Evolutionary conservation across 2,888 invertebrate genomes (phyloP).

Genomic region (Crematogaster levior): DNA sequence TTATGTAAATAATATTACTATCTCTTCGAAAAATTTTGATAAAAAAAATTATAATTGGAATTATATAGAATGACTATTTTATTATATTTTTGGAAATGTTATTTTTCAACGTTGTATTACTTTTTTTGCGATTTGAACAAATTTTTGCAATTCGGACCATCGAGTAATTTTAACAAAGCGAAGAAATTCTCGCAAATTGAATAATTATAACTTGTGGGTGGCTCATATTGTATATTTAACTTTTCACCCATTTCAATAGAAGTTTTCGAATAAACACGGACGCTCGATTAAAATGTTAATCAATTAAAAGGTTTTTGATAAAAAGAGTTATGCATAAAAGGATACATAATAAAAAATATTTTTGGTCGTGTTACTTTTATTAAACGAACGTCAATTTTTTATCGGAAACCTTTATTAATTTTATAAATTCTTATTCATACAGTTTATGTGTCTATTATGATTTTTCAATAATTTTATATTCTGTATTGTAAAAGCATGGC

Average conservation of each 20-base stretch:
- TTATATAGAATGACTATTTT: background rate
- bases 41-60: background rate
- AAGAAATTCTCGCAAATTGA: conserved; percentile 20
- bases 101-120: conserved; percentile 9
- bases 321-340: conserved; percentile 26
- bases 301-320: conserved; percentile 41
- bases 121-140: too few species aligned
- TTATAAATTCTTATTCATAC: conserved; percentile 2
- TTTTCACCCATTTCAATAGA: conserved; percentile 1
- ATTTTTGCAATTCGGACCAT: background rate
- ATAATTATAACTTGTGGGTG: conserved; percentile 28
- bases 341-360: conserved; percentile 27
- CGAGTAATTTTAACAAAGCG: background rate
- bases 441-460: background rate
- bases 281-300: conserved; percentile 41
- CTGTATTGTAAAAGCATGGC: background rate
- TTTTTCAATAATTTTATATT: conserved; percentile 15
- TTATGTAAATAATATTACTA: conserved; percentile 5
- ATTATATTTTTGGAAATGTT: conserved; percentile 1
- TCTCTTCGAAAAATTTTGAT: background rate
- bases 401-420: conserved; percentile 13
- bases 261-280: conserved; percentile 1
- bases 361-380: background rate
- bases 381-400: conserved; percentile 16
- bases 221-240: conserved; percentile 1